Percentiles rank a stretch among this genome's conserved stretches.
Evolutionary conservation across 2,888 invertebrate species (phyloP).

Genomic region (Orthonevra nobilis): DNA sequence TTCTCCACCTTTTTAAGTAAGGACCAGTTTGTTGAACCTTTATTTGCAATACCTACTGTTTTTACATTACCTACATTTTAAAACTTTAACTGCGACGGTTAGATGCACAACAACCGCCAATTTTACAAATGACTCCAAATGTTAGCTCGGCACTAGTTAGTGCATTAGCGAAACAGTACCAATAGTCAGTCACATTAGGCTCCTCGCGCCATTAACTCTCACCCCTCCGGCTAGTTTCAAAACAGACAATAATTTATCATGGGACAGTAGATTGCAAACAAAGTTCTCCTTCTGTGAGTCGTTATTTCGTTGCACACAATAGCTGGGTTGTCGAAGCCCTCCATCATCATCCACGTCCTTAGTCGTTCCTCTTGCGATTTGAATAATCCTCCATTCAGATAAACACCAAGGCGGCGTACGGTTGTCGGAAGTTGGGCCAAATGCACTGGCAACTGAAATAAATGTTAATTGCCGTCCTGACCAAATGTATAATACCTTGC

Average conservation of each 20-base stretch:
- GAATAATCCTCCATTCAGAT: slow-evolving; percentile 4
- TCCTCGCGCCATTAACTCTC: slow-evolving; percentile 48
- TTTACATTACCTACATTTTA: neutral
- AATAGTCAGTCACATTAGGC: slow-evolving; percentile 34
- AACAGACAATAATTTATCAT: slow-evolving; percentile 53
- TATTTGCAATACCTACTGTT: neutral
- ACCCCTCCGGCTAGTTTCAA: slow-evolving; percentile 18
- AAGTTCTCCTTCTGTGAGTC: slow-evolving; percentile 31
- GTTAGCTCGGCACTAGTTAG: slow-evolving; percentile 25
- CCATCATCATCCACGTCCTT: neutral
- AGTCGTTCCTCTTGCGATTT: neutral
- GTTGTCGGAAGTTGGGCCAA: slow-evolving; percentile 41
- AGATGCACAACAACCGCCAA: slow-evolving; percentile 40
- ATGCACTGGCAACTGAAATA: slow-evolving; percentile 51
- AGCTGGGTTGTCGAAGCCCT: neutral
- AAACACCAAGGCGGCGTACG: slow-evolving; percentile 20
- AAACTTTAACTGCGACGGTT: neutral
- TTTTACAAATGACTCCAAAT: slow-evolving; percentile 48
- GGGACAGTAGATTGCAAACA: slow-evolving; percentile 18
- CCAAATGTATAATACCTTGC: slow-evolving; percentile 31
- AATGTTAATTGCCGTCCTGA: slow-evolving; percentile 51
- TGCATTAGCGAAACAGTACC: slow-evolving; percentile 27
- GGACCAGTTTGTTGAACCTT: too few species aligned
- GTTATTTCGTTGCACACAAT: slow-evolving; percentile 32
- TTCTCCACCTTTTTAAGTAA: too few species aligned